Evolutionary conservation across 2,888 invertebrate species (phyloP).

Genomic region (Melinaea menophilus): DNA sequence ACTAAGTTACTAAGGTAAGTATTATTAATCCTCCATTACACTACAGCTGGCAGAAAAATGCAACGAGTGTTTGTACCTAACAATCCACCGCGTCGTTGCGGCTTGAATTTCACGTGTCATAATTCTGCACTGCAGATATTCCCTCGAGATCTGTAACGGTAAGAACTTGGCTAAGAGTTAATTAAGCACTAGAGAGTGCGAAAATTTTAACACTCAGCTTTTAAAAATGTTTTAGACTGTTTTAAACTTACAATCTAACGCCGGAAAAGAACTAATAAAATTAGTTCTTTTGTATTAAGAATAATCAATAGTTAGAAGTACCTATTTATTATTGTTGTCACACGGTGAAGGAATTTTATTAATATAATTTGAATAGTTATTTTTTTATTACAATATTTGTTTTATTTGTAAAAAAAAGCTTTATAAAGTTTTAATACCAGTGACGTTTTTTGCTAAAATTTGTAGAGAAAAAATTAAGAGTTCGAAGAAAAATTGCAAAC

Average conservation of each 20-base stretch:
- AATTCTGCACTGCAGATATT: slow-evolving; percentile 26
- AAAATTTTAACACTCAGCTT: slow-evolving; percentile 23
- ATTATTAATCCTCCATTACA: too few species aligned
- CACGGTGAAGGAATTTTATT: background rate
- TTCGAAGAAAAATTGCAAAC: too few species aligned
- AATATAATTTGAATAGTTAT: too few species aligned
- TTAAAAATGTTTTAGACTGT: slow-evolving; percentile 14
- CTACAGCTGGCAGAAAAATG: background rate
- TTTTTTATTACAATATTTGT: too few species aligned
- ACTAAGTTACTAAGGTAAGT: background rate
- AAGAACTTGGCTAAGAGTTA: slow-evolving; percentile 27
- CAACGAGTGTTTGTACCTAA: slow-evolving; percentile 1
- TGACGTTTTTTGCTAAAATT: too few species aligned
- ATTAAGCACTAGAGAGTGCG: slow-evolving; percentile 27
- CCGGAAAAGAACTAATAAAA: too few species aligned
- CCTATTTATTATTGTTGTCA: too few species aligned
- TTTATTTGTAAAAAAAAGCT: too few species aligned
- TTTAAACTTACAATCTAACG: background rate
- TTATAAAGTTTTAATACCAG: too few species aligned
- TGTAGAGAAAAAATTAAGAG: too few species aligned
- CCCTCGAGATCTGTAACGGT: slow-evolving; percentile 25
- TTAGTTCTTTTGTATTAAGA: too few species aligned
- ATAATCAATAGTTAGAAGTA: too few species aligned
- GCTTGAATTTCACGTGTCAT: slow-evolving; percentile 22
- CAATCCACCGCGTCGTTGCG: slow-evolving; percentile 2